These are phyloP conservation scores for Trinectes maculatus DNA, from an alignment of 2,113 vertebrate genomes.

Conservation along the genomic window DNA sequence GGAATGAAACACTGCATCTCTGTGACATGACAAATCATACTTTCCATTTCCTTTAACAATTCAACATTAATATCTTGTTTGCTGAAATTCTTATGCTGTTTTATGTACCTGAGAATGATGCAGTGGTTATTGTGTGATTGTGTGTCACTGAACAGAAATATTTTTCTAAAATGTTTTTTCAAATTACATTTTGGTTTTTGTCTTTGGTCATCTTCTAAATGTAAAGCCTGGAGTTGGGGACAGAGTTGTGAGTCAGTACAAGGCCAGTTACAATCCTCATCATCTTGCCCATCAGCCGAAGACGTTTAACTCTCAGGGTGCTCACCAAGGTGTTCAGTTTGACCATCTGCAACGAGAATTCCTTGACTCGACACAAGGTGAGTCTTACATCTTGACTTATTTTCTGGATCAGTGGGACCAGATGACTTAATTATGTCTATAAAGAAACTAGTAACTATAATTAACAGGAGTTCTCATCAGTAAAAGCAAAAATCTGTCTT, in stretches of 20 bases:
- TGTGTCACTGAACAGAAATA: not conserved
- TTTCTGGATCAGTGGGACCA: too few species aligned
- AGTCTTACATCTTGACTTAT: slow-evolving; percentile 58
- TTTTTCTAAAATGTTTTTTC: not conserved
- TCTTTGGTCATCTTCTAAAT: slow-evolving; percentile 59
- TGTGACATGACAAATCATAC: too few species aligned
- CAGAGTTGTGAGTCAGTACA: slow-evolving; percentile 77
- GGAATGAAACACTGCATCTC: too few species aligned
- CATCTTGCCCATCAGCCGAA: slow-evolving; percentile 77
- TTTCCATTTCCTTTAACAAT: too few species aligned
- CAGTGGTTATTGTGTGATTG: not conserved
- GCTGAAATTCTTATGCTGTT: too few species aligned
- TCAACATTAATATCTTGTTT: too few species aligned
- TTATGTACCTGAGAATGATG: too few species aligned
- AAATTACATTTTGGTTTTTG: slow-evolving; percentile 25
- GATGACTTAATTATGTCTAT: too few species aligned
- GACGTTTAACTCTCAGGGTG: slow-evolving; percentile 72
- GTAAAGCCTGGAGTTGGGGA: slow-evolving; percentile 66
- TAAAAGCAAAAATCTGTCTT: too few species aligned
- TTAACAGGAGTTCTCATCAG: not conserved
- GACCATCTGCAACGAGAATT: slow-evolving; percentile 89
- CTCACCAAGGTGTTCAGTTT: slow-evolving; percentile 77
- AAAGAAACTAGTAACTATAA: too few species aligned
- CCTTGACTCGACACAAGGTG: slow-evolving; percentile 86
- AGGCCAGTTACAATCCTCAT: slow-evolving; percentile 88